Evolutionary conservation across 2,797 vertebrate genomes (phyloP).

Genomic region (Phataginus tetradactyla): DNA sequence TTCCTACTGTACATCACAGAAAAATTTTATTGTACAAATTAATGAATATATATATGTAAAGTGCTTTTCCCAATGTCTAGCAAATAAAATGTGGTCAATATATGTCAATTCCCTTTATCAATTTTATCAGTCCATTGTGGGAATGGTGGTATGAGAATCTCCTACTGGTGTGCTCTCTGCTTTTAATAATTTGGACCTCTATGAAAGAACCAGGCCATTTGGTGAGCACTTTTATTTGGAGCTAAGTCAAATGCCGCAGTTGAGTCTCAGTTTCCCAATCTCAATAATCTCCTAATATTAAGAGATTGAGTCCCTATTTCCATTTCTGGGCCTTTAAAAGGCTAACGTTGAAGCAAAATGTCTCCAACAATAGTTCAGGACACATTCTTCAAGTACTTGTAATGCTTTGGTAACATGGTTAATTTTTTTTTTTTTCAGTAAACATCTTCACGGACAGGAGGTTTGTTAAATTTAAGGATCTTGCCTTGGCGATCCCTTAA

Average conservation of each 20-base stretch:
- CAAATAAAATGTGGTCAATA: not conserved
- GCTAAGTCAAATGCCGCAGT: not conserved
- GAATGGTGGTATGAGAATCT: not conserved
- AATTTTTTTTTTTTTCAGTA: not conserved
- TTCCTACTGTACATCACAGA: not conserved
- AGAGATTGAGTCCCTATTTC: not conserved
- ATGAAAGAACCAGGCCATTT: not conserved
- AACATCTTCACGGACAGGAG: not conserved
- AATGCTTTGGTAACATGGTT: not conserved
- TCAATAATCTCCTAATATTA: not conserved
- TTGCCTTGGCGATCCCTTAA: not conserved
- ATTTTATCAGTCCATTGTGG: not conserved
- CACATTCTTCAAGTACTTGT: not conserved
- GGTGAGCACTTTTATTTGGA: not conserved
- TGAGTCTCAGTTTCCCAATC: not conserved
- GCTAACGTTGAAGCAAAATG: not conserved
- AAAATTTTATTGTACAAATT: conserved; percentile 23
- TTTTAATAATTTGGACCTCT: conserved; percentile 7
- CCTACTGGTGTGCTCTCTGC: not conserved
- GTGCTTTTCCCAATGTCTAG: not conserved
- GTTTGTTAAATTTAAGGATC: conserved; percentile 15
- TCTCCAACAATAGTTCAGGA: not conserved
- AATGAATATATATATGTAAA: not conserved
- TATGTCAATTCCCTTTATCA: not conserved
- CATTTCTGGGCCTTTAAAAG: not conserved